Evolutionary conservation across 2,797 vertebrate species (phyloP).

Genomic region (Alcedo atthis): DNA sequence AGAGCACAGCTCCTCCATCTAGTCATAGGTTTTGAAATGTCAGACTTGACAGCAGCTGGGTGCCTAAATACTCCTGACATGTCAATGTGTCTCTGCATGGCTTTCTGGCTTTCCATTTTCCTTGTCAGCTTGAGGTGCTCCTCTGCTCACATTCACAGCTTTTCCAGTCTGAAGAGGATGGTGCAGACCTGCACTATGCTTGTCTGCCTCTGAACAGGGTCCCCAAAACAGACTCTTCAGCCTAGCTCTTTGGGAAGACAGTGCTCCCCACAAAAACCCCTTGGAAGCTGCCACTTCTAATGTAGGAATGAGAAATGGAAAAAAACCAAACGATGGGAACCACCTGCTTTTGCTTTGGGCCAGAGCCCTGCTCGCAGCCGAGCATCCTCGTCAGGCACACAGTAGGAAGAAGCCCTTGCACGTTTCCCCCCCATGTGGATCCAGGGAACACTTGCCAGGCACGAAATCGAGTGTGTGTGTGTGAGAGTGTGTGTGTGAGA

Average conservation of each 20-base stretch:
- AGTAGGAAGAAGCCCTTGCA: conserved; percentile 59
- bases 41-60: neutral
- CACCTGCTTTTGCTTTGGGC: conserved; percentile 68
- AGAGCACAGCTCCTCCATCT: neutral
- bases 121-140: neutral
- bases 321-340: conserved; percentile 32
- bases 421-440: conserved; percentile 51
- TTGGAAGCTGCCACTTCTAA: neutral
- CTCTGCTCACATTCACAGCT: neutral
- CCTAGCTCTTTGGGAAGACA: neutral
- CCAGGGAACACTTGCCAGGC: conserved; percentile 57
- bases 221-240: neutral
- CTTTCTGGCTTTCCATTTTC: neutral
- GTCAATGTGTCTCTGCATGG: neutral
- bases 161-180: neutral
- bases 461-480: conserved; percentile 37
- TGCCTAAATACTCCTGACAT: neutral
- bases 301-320: neutral
- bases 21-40: neutral
- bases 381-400: conserved; percentile 56
- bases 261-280: neutral
- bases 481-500: neutral
- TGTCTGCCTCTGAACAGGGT: neutral
- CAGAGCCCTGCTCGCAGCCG: conserved; percentile 47
- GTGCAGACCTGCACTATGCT: neutral